A percentile compares a stretch with the other conserved stretches of the same genome.
phyloP scores from a whole-genome alignment of 2,888 invertebrate genomes.

The Lasiommata megera region DNA sequence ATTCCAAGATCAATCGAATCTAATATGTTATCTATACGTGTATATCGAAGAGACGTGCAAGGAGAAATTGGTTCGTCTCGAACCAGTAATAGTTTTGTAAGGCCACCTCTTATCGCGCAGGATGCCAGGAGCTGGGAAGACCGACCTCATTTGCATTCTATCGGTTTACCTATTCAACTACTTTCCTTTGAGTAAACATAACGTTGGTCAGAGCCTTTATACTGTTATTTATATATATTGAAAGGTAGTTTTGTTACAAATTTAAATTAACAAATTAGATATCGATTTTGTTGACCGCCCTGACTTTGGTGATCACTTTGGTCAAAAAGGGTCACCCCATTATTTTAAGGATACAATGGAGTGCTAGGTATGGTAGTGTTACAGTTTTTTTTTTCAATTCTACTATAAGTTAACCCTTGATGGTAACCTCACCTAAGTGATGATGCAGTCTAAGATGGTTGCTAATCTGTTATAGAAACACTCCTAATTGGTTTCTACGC shows the following conservation, averaged over 20 bases:
- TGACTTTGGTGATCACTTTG: too few species aligned
- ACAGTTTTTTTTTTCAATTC: too few species aligned
- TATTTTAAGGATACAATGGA: too few species aligned
- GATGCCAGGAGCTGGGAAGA: conserved; percentile 7
- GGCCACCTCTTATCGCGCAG: conserved; percentile 6
- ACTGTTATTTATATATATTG: conserved; percentile 1
- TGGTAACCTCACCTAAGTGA: too few species aligned
- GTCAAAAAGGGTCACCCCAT: too few species aligned
- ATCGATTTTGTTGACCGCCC: too few species aligned
- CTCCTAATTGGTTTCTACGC: too few species aligned
- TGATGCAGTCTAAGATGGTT: too few species aligned
- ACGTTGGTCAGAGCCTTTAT: conserved; percentile 1
- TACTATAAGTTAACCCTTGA: too few species aligned
- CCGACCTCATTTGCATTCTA: conserved; percentile 16
- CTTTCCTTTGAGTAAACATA: conserved; percentile 10
- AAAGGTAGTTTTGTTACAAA: neutral
- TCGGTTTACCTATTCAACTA: conserved; percentile 14
- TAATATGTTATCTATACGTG: neutral
- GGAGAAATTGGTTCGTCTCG: conserved; percentile 1
- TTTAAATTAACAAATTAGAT: neutral
- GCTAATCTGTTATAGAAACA: too few species aligned
- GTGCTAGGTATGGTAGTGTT: too few species aligned
- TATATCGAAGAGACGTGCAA: neutral
- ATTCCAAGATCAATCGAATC: too few species aligned
- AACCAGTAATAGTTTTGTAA: conserved; percentile 13